phyloP scores from a whole-genome alignment of 2,888 invertebrate genomes.

The Sphinx pinastri region DNA sequence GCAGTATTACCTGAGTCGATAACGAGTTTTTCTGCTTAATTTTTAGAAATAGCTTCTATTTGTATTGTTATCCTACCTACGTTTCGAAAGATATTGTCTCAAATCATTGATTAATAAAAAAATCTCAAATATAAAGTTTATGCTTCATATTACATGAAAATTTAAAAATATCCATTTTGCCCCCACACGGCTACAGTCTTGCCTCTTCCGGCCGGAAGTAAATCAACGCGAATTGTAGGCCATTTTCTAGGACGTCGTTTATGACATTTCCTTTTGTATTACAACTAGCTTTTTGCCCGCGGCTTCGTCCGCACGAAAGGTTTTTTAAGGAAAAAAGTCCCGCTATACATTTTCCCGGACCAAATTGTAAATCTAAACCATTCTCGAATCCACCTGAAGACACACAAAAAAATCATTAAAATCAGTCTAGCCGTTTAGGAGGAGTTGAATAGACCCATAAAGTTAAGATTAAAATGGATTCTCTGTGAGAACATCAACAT shows the following conservation, averaged over 20 bases:
- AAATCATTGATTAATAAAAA: background rate
- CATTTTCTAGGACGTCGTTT: background rate
- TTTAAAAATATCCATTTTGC: background rate
- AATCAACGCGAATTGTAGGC: slow-evolving; percentile 4
- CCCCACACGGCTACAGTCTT: background rate
- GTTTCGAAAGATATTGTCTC: no score
- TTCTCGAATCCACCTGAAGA: no score
- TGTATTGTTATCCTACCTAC: no score
- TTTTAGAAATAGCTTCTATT: no score
- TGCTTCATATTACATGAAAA: background rate
- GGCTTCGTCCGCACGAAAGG: no score
- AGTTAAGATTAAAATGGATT: slow-evolving; percentile 6
- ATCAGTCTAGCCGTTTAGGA: no score
- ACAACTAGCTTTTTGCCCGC: background rate
- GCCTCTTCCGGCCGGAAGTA: slow-evolving; percentile 3
- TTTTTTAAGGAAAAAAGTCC: no score
- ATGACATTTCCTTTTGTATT: background rate
- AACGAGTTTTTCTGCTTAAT: no score
- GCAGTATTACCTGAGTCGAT: background rate
- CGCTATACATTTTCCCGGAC: no score
- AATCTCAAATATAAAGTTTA: background rate
- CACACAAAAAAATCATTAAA: no score
- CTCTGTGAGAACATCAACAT: background rate
- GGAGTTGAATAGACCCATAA: background rate
- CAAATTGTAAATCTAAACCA: no score